These are phyloP conservation scores for Philereme vetulata DNA, from an alignment of 2,888 invertebrate genomes.

Conservation along the genomic window DNA sequence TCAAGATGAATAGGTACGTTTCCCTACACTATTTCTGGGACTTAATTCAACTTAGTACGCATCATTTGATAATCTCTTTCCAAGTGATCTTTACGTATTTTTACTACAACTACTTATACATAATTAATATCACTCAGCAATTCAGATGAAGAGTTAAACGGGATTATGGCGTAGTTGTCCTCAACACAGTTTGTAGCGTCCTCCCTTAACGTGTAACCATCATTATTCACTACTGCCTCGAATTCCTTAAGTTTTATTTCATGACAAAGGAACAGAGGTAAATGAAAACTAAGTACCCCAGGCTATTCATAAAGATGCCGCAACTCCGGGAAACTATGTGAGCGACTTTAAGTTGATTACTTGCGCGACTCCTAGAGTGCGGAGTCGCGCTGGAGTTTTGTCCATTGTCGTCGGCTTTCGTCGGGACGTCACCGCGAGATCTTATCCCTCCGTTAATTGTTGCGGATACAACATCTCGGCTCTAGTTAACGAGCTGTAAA, in stretches of 20 bases:
- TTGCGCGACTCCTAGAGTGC: slow-evolving; percentile 30
- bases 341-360: slow-evolving; percentile 49
- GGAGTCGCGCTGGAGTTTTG: slow-evolving; percentile 39
- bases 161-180: no score
- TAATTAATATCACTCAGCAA: no score
- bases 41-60: no score
- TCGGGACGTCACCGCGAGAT: slow-evolving; percentile 49
- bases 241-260: slow-evolving; percentile 1
- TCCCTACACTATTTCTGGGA: no score
- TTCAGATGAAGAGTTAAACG: no score
- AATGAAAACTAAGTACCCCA: slow-evolving; percentile 6
- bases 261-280: slow-evolving; percentile 6
- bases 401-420: slow-evolving; percentile 54
- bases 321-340: slow-evolving; percentile 33
- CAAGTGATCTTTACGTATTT: no score
- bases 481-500: slow-evolving; percentile 71
- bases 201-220: no score
- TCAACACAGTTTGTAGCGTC: no score
- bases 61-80: no score
- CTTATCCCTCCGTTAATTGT: slow-evolving; percentile 70
- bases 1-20: no score
- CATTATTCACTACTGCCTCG: neutral
- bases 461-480: slow-evolving; percentile 56
- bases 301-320: slow-evolving; percentile 21
- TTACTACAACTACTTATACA: no score